These are phyloP conservation scores for Malurus leucopterus DNA, from an alignment of 2,797 vertebrate species.

Conservation along the genomic window DNA sequence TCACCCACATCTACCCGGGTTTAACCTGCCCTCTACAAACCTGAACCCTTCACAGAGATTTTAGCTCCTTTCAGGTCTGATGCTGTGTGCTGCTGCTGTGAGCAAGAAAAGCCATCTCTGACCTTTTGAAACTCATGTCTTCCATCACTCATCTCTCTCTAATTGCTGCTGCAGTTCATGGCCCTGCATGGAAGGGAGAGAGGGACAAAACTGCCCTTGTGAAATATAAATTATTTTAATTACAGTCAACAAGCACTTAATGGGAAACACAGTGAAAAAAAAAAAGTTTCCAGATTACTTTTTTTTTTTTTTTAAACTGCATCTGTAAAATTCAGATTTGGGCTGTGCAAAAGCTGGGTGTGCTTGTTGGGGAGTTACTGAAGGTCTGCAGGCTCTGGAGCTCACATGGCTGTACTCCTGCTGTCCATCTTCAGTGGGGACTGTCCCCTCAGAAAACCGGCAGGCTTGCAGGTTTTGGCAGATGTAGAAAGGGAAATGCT, in stretches of 20 bases:
- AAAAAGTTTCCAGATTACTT: background rate
- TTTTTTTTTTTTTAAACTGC: background rate
- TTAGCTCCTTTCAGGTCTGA: background rate
- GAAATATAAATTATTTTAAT: slow-evolving; percentile 44
- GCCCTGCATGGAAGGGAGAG: background rate
- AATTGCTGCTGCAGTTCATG: slow-evolving; percentile 25
- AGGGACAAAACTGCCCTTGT: background rate
- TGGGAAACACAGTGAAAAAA: background rate
- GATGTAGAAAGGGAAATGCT: background rate
- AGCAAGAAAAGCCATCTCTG: background rate
- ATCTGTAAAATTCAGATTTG: background rate
- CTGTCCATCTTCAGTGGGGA: no score
- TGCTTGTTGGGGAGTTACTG: accelerated
- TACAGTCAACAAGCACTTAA: slow-evolving; percentile 1
- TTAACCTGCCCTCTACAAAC: background rate
- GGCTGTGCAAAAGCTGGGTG: background rate
- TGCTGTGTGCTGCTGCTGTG: background rate
- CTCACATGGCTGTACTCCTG: accelerated
- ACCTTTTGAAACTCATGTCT: background rate
- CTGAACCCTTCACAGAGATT: background rate
- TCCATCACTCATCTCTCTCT: slow-evolving; percentile 22
- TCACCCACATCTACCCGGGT: background rate
- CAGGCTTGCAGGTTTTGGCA: background rate
- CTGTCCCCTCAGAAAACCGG: background rate
- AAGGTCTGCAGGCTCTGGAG: background rate